A percentile compares a stretch with the other conserved stretches of the same genome.
These are phyloP conservation scores for Silurus meridionalis DNA, from an alignment of 2,113 vertebrate species.

Conservation along the genomic window DNA sequence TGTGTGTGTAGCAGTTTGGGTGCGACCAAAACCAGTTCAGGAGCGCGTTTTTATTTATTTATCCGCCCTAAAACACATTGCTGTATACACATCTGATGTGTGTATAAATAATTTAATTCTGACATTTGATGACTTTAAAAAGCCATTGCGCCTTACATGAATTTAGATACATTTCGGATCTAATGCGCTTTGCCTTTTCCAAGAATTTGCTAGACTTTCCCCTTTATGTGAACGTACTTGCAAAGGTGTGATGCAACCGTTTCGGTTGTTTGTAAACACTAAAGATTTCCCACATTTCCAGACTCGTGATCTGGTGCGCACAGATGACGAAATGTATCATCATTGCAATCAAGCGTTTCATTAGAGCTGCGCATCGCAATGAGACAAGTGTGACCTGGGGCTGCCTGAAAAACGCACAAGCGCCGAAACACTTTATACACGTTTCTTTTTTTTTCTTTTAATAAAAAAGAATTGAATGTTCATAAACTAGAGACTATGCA, in stretches of 20 bases:
- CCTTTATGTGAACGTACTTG: not conserved
- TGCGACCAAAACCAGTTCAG: no score
- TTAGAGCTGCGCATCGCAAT: slow-evolving; percentile 6
- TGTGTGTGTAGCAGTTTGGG: no score
- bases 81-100: not conserved
- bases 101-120: not conserved
- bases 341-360: slow-evolving; percentile 31
- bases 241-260: slow-evolving; percentile 5
- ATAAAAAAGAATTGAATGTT: not conserved
- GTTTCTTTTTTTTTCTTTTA: not conserved
- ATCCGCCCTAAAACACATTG: not conserved
- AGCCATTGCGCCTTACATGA: not conserved
- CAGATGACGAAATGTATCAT: slow-evolving; percentile 38
- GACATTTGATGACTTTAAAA: not conserved
- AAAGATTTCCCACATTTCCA: slow-evolving; percentile 31
- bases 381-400: not conserved
- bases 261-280: slow-evolving; percentile 42
- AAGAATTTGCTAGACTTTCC: not conserved
- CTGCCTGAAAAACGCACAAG: slow-evolving; percentile 19
- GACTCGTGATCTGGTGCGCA: slow-evolving; percentile 26
- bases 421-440: not conserved
- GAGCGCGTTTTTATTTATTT: no score
- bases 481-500: not conserved
- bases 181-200: not conserved
- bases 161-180: not conserved